These are phyloP conservation scores for Haliaeetus leucogaster DNA, from an alignment of 2,113 vertebrate species.

Conservation along the genomic window DNA sequence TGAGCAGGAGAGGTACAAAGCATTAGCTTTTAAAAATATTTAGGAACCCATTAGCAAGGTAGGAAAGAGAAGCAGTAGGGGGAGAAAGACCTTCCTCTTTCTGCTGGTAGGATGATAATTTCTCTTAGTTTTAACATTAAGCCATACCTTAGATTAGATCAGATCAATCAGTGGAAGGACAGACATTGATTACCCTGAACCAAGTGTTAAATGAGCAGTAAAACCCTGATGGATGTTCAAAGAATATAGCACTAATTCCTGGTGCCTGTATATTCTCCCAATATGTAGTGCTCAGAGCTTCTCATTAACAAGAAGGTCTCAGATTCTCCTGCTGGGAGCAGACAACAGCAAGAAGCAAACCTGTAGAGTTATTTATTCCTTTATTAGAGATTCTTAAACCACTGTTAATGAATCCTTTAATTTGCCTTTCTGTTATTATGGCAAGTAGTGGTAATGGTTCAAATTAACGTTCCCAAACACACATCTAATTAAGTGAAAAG, in stretches of 20 bases:
- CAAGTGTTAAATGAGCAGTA: slow-evolving; percentile 4
- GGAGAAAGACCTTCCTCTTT: background rate
- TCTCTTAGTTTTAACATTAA: slow-evolving; percentile 19
- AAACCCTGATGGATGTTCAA: background rate
- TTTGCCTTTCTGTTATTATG: slow-evolving; percentile 7
- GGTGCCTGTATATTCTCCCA: background rate
- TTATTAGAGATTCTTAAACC: slow-evolving; percentile 16
- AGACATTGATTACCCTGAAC: background rate
- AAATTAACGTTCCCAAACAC: slow-evolving; percentile 2
- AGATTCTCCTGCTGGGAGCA: slow-evolving; percentile 5
- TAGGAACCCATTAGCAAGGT: background rate
- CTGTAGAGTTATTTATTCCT: background rate
- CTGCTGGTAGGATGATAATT: background rate
- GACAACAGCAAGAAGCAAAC: background rate
- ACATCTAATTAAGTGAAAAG: slow-evolving; percentile 26
- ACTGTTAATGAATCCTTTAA: background rate
- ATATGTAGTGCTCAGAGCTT: background rate
- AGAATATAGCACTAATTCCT: background rate
- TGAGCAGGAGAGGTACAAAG: background rate
- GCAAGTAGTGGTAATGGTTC: background rate
- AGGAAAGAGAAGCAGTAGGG: background rate
- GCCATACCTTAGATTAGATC: slow-evolving; percentile 6
- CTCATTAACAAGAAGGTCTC: background rate
- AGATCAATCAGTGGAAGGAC: background rate
- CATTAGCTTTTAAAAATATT: background rate